These are phyloP conservation scores for Sinocyclocheilus maitianheensis DNA, from an alignment of 2,113 vertebrate species.

Conservation along the genomic window DNA sequence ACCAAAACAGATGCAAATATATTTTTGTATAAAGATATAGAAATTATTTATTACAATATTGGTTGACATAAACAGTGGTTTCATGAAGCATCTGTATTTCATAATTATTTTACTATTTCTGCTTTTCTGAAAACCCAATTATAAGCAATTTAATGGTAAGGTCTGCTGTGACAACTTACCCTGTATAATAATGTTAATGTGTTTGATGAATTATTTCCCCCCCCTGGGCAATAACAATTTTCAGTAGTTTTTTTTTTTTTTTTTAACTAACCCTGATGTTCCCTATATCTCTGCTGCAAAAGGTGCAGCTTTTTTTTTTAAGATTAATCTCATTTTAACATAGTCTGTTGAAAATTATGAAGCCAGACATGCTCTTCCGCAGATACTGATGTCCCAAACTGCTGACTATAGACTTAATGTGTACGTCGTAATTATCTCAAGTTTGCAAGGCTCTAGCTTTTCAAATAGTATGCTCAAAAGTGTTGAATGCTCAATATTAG, in stretches of 20 bases:
- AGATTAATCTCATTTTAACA: neutral
- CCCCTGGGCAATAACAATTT: too few relatives aligned
- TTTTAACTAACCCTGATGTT: neutral
- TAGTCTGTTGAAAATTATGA: slow-evolving; percentile 3
- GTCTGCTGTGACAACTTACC: neutral
- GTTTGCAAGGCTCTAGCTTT: neutral
- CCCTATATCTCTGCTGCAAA: neutral
- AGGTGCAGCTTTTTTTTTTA: neutral
- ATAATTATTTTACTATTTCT: too few relatives aligned
- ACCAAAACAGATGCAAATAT: too few relatives aligned
- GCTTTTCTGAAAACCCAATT: neutral
- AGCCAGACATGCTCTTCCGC: neutral
- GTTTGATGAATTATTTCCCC: neutral
- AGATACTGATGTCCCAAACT: slow-evolving; percentile 5
- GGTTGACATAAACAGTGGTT: too few relatives aligned
- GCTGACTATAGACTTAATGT: slow-evolving; percentile 20
- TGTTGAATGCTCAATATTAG: slow-evolving; percentile 17
- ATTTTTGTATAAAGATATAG: neutral
- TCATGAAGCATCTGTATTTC: too few relatives aligned
- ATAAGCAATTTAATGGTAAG: neutral
- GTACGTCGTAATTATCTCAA: slow-evolving; percentile 22
- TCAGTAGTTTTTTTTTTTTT: neutral
- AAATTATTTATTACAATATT: neutral
- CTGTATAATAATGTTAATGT: neutral
- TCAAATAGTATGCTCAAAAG: neutral